A percentile compares a stretch with the other conserved stretches of the same genome.
These are phyloP conservation scores for Apis laboriosa DNA, from an alignment of 1,140 invertebrate species.

Conservation along the genomic window DNA sequence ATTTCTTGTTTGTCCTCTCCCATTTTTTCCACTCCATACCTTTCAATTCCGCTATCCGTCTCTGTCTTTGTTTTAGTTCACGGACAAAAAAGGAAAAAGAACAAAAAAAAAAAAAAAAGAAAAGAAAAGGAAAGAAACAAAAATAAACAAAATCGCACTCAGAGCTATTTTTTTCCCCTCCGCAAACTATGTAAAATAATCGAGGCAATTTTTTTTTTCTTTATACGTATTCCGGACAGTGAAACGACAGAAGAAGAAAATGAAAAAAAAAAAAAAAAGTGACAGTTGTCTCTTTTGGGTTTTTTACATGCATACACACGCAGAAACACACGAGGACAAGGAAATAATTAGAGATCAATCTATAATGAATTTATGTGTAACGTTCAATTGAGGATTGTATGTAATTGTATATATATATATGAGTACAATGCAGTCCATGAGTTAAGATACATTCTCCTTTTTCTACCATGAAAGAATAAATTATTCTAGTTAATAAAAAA, in stretches of 20 bases:
- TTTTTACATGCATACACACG: slow-evolving; percentile 27
- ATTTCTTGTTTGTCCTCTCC: slow-evolving; percentile 17
- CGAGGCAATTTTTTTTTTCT: slow-evolving; percentile 2
- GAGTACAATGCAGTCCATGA: slow-evolving; percentile 80
- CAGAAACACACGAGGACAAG: slow-evolving; percentile 62
- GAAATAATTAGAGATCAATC: slow-evolving; percentile 72
- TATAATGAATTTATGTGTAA: slow-evolving; percentile 79
- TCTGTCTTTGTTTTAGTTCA: slow-evolving; percentile 36
- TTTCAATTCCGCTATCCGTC: slow-evolving; percentile 17
- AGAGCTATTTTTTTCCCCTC: slow-evolving; percentile 51
- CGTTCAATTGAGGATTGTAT: slow-evolving; percentile 80
- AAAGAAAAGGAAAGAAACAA: slow-evolving; percentile 40
- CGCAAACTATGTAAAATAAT: not conserved
- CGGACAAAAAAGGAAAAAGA: slow-evolving; percentile 33
- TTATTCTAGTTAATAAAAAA: slow-evolving; percentile 83
- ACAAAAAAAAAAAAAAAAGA: not conserved
- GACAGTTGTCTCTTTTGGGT: slow-evolving; percentile 49
- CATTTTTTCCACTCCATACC: not conserved
- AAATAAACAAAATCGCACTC: slow-evolving; percentile 40
- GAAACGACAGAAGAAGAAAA: not conserved
- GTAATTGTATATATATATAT: slow-evolving; percentile 75
- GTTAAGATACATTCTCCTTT: slow-evolving; percentile 82
- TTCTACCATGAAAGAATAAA: slow-evolving; percentile 83
- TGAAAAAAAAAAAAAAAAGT: not conserved
- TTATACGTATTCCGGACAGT: not conserved